A percentile compares a stretch with the other conserved stretches of the same genome.
These are phyloP conservation scores for Cylindroiulus punctatus DNA, from an alignment of 2,888 invertebrate genomes.

Conservation along the genomic window DNA sequence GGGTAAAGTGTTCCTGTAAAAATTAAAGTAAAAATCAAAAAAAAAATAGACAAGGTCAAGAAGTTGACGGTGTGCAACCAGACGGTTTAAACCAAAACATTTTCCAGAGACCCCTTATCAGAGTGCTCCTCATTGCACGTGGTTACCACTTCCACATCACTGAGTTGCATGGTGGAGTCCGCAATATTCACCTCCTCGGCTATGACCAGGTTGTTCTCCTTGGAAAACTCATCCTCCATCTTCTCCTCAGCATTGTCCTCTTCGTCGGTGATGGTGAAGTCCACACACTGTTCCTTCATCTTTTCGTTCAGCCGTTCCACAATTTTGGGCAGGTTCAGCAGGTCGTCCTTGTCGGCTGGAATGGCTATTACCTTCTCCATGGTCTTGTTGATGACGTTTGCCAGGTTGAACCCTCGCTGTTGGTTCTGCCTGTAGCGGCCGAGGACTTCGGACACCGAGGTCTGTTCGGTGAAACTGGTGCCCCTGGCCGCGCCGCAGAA, in stretches of 20 bases:
- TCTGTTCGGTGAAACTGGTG: conserved; percentile 50
- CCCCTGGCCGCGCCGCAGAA: conserved; percentile 17
- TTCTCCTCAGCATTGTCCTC: background rate
- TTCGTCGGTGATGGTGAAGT: background rate
- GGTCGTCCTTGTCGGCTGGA: background rate
- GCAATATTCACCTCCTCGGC: background rate
- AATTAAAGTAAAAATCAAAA: background rate
- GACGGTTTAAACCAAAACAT: background rate
- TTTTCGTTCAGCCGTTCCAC: background rate
- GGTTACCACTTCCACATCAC: background rate
- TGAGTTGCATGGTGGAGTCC: background rate
- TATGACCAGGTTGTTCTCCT: background rate
- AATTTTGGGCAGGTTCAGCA: background rate
- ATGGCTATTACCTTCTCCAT: background rate
- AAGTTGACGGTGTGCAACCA: too few species aligned
- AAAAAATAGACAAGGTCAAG: background rate
- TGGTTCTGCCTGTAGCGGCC: conserved; percentile 43
- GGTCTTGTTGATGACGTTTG: background rate
- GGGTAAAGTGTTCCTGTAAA: background rate
- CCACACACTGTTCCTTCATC: background rate
- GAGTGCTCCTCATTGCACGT: background rate
- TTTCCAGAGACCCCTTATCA: background rate
- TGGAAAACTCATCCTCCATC: background rate
- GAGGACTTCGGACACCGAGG: background rate
- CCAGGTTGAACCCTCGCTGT: background rate